Conservation (phyloP, 2,113 vertebrate genomes). For the Marmota monax region DNA sequence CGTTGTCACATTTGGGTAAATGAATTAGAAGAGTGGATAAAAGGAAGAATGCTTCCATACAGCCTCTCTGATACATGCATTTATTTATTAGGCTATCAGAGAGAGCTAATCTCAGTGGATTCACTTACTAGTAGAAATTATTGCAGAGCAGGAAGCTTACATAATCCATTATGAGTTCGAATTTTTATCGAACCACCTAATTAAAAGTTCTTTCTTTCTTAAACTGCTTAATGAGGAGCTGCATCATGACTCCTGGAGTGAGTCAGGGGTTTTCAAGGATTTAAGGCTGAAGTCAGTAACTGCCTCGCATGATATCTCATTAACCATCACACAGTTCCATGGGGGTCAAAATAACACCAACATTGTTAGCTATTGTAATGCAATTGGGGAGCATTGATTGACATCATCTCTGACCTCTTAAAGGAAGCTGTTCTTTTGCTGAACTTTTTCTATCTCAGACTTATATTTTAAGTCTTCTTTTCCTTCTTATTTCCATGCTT, state of each 20-base stretch:
- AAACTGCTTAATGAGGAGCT: slow-evolving; percentile 84
- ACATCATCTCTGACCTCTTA: not conserved
- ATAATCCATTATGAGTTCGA: slow-evolving; percentile 87
- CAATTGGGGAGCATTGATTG: not conserved
- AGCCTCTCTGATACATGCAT: slow-evolving; percentile 73
- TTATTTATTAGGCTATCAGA: slow-evolving; percentile 84
- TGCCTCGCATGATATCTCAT: slow-evolving; percentile 34
- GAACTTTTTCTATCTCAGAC: not conserved
- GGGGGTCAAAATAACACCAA: not conserved
- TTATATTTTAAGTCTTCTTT: not conserved
- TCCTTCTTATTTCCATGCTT: not conserved
- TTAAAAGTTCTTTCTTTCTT: slow-evolving; percentile 84
- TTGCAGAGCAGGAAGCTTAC: slow-evolving; percentile 84
- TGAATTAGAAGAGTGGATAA: slow-evolving; percentile 65
- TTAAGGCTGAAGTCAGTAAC: slow-evolving; percentile 79
- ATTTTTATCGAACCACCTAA: slow-evolving; percentile 87
- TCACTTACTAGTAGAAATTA: slow-evolving; percentile 85
- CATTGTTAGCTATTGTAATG: not conserved
- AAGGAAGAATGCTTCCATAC: slow-evolving; percentile 38
- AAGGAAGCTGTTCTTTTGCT: not conserved
- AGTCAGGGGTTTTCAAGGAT: slow-evolving; percentile 81
- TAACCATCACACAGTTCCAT: not conserved
- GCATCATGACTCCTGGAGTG: slow-evolving; percentile 76
- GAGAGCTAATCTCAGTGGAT: slow-evolving; percentile 78
- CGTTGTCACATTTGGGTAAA: slow-evolving; percentile 56